Conservation (phyloP, 2,113 vertebrate genomes). For the Antennarius striatus region DNA sequence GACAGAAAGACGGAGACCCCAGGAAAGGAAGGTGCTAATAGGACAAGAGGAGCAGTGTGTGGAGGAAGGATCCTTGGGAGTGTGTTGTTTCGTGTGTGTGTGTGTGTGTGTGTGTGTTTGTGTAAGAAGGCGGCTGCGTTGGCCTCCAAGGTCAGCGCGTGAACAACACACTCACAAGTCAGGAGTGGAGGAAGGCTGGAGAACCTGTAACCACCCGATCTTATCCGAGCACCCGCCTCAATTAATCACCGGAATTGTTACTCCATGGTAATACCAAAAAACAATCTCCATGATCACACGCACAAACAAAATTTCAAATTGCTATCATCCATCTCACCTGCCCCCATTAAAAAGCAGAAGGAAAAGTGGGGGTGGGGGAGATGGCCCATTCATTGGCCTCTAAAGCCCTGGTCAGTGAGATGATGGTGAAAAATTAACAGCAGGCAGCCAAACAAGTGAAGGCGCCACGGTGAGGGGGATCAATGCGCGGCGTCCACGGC, state of each 20-base stretch:
- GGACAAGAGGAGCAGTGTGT: too few relatives aligned
- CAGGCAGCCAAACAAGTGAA: slow-evolving; percentile 68
- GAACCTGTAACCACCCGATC: slow-evolving; percentile 33
- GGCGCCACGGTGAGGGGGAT: slow-evolving; percentile 64
- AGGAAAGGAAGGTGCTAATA: slow-evolving; percentile 50
- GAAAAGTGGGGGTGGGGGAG: slow-evolving; percentile 21
- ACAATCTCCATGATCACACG: slow-evolving; percentile 80
- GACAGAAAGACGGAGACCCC: slow-evolving; percentile 49
- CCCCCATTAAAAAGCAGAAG: slow-evolving; percentile 48
- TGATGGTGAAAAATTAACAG: slow-evolving; percentile 74
- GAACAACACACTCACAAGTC: slow-evolving; percentile 62
- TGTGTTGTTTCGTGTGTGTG: too few relatives aligned
- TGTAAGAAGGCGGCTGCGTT: slow-evolving; percentile 39
- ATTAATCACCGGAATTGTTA: slow-evolving; percentile 77
- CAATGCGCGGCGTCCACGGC: slow-evolving; percentile 64
- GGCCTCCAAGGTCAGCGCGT: slow-evolving; percentile 68
- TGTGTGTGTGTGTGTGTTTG: slow-evolving; percentile 13
- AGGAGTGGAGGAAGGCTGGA: slow-evolving; percentile 29
- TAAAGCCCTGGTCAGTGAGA: slow-evolving; percentile 54
- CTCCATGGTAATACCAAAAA: slow-evolving; percentile 74
- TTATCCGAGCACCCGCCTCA: slow-evolving; percentile 45
- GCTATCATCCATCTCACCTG: slow-evolving; percentile 81
- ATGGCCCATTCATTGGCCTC: slow-evolving; percentile 18
- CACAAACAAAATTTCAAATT: slow-evolving; percentile 81
- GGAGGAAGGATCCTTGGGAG: too few relatives aligned